A percentile compares a stretch with the other conserved stretches of the same genome.
Evolutionary conservation across 2,888 invertebrate genomes (phyloP).

Genomic region (Apodemia mormo): DNA sequence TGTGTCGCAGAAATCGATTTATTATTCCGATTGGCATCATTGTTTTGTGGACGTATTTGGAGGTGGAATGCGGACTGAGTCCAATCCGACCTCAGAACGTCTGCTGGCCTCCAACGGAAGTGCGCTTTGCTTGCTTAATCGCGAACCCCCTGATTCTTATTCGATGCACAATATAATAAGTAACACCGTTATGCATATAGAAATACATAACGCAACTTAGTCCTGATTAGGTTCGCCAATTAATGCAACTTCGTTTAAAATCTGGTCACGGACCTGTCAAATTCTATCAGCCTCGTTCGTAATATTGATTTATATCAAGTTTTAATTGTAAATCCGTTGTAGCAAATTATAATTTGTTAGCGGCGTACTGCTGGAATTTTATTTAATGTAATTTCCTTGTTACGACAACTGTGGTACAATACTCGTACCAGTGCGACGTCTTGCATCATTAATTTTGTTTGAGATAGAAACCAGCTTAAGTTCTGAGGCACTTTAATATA

Average conservation of each 20-base stretch:
- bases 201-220: slow-evolving; percentile 49
- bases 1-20: slow-evolving; percentile 52
- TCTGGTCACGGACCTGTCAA: slow-evolving; percentile 28
- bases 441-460: slow-evolving; percentile 9
- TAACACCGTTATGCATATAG: slow-evolving; percentile 56
- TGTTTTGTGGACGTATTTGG: slow-evolving; percentile 67
- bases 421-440: background rate
- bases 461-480: background rate
- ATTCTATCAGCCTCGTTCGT: slow-evolving; percentile 27
- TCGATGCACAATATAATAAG: slow-evolving; percentile 47
- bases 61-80: slow-evolving; percentile 61
- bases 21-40: slow-evolving; percentile 60
- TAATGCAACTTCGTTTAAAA: slow-evolving; percentile 37
- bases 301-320: slow-evolving; percentile 17
- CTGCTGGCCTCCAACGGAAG: slow-evolving; percentile 50
- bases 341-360: slow-evolving; percentile 2
- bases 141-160: slow-evolving; percentile 59
- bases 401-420: background rate
- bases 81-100: slow-evolving; percentile 47
- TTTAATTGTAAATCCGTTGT: background rate
- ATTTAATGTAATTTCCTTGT: slow-evolving; percentile 38
- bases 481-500: no score
- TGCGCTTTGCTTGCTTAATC: slow-evolving; percentile 37
- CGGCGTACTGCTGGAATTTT: background rate
- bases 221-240: slow-evolving; percentile 41